A percentile compares a stretch with the other conserved stretches of the same genome.
phyloP scores from a whole-genome alignment of 2,797 vertebrate species.

The Eremophila alpestris region DNA sequence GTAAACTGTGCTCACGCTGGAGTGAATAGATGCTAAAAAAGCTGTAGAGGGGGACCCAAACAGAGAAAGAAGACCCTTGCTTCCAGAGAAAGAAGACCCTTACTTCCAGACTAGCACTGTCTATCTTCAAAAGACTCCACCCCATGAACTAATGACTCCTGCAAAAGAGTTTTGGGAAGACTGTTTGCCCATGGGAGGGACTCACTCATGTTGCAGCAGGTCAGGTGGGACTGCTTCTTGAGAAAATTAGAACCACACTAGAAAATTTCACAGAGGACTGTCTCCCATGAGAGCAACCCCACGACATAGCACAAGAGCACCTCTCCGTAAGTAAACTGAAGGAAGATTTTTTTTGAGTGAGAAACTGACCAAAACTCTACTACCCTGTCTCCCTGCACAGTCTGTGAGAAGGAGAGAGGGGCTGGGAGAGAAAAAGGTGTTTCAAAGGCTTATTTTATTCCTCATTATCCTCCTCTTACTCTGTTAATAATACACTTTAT shows the following conservation, averaged over 20 bases:
- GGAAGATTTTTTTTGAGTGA: too few species aligned
- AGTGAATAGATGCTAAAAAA: rapidly evolving
- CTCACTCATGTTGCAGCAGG: not conserved
- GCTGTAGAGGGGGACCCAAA: not conserved
- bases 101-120: not conserved
- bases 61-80: not conserved
- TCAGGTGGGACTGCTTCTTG: rapidly evolving
- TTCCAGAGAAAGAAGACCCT: not conserved
- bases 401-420: not conserved
- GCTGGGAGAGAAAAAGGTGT: not conserved
- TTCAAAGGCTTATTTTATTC: not conserved
- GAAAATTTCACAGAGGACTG: not conserved
- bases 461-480: not conserved
- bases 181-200: not conserved
- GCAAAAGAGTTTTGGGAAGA: too few species aligned
- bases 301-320: rapidly evolving
- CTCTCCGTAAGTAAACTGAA: not conserved
- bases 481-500: not conserved
- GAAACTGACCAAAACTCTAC: rapidly evolving
- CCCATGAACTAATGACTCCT: too few species aligned
- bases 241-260: not conserved
- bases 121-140: not conserved
- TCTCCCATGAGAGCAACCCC: not conserved
- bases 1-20: not conserved
- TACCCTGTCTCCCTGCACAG: not conserved